Evolutionary conservation across 37 sponge, comb jelly and placozoan genomes (phyloP), one percentile per base, ranked within the genome.

Genomic region (Spongilla lacustris): DNA sequence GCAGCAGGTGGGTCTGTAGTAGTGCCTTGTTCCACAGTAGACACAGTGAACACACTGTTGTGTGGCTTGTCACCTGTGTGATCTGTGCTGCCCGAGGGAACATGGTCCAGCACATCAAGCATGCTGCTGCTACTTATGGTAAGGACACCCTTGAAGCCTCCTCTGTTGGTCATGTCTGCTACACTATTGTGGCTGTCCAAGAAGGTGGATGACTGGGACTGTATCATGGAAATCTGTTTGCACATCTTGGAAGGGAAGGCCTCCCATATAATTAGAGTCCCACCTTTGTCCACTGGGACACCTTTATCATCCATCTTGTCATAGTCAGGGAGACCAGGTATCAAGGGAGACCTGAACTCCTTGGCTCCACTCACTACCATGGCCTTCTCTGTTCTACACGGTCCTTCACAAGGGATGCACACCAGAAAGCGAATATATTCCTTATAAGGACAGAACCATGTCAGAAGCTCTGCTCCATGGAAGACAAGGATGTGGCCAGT

Each of bases 401-500:
- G 86, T 0, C 93, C 93, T 48, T 79, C 66, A 19, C 79, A 77
- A 17, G 89, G 86, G 33, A 91, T 73, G 29, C 71, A 32, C n/a
- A 74, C 71, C 21, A 94, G 85, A 76, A 94, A 94, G 11, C 95
- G 81, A 4, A 94, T 70, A 67, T 84, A 94, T 67, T 88, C 86
- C 13, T 37, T 85, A 81, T 94, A 94, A 3, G 95, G 95, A 32
- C 74, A 82, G 41, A 80, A 85, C 79, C 85, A 82, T 24, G 85
- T 78, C 24, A 94, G 80, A 10, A 94, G 48, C 21, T 88, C 89
- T 24, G 85, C 71, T 28, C 85, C 78, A 77, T 85, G 78, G 73
- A 93, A 88, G 10, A 97, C 80, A 48, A 94, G n/a, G 68, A 97
- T 92, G 91, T 90, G 93, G 8, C 97, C 97, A 71, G 85, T 88